Base-by-base conservation (phyloP, 2,888 invertebrate species). In the Xanthia icteritia region DNA sequence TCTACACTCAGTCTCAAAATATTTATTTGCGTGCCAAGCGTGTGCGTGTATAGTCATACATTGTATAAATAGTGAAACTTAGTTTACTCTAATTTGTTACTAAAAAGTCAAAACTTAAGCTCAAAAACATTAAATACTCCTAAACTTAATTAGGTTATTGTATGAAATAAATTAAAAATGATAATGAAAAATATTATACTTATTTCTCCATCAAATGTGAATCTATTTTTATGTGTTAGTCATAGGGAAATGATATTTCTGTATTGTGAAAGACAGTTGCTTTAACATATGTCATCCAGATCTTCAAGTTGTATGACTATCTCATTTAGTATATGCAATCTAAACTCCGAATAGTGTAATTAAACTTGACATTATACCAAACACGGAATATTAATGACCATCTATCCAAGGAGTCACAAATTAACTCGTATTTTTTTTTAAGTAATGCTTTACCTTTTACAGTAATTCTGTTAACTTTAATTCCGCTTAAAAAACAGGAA, bases 321-420 rank as follows among this genome's bases (percentile, higher is more conserved):
- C 70, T 64, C 27, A 72, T 77, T 65, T 63, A 27, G 6, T 51
- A 23, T 51, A 64, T 61, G 64, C 58, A 75, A 76, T 68, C 73
- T 60, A 67, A 76, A 58, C 73, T 76, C 31, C 39, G 64, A 82
- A 81, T 54, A 48, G 42, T 60, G 1, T 64, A 70, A 79, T 79
- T 77, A 76, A 73, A 75, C 60, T 73, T 86, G 87, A 79, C 68
- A 74, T 82, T 73, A 60, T 77, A 79, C 71, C 39, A 79, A 82
- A 87, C 66, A 63, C 11, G 31, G 42, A 75, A 64, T 51, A 79
- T 68, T 76, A 68, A 68, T 66, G 58, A 54, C 48, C 48, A 51
- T 17, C 6, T 51, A 17, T 51, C 48, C 42, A 36, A 13, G 48
- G 0, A 17, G 56, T 31, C 51, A 60, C 5, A 15, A 42, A 48